Evolutionary conservation across 1,140 invertebrate genomes (phyloP), one percentile per base, ranked within the genome.

Genomic region (Eupristina koningsbergeri): DNA sequence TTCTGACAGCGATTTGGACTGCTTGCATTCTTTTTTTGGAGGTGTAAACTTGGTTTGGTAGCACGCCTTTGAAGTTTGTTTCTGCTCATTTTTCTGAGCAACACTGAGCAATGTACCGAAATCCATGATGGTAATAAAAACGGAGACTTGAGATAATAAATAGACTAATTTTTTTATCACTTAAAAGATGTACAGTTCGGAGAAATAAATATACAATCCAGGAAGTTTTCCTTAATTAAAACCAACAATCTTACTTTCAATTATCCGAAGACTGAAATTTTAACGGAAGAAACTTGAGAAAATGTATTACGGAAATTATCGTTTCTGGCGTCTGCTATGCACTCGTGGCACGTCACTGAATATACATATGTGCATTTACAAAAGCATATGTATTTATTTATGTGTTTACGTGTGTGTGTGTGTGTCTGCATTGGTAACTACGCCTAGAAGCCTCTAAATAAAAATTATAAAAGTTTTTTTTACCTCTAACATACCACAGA

Each of bases 31-130:
- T 88, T 97, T 97, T 89, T 97, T 97, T 0, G 96, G 95, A n/a
- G 96, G 95, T 69, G 95, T 93, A 89, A 96, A 96, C 86, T 95
- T 95, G 0, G 96, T 96, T 87, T 94, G 94, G 87, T 97, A 97
- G 88, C 94, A 96, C 80, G 93, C 93, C 81, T 85, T 91, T 29
- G 88, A 87, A 83, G 88, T 86, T 64, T 89, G 90, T 6, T 53
- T 86, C 8, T 89, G 86, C 84, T 93, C 93, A 87, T 95, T 95
- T 88, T 94, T 93, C 85, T 95, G 93, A 6, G 94, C 95, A 58
- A 93, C 93, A 85, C 93, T 93, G 58, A 95, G 86, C 50, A 95
- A 85, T 34, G 93, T 92, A 50, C 94, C 93, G 86, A 95, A 95
- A 93, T 95, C 94, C 94, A 95, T 95, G 63, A 64, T 87, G n/a